A percentile compares a stretch with the other conserved stretches of the same genome.
Conservation (phyloP, 2,888 invertebrate genomes). For the Eupithecia insigniata region DNA sequence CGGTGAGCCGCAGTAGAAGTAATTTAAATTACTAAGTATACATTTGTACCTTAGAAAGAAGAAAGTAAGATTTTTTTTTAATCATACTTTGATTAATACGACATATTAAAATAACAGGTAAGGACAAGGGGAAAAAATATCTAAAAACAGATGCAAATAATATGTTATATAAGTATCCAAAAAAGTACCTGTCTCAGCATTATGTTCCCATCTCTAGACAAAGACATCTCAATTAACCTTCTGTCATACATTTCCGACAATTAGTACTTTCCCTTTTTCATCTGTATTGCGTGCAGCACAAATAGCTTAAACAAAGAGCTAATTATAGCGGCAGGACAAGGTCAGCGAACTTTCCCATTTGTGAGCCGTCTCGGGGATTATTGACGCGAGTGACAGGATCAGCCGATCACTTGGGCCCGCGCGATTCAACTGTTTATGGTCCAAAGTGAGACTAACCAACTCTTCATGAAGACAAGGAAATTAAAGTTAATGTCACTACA, state of each 20-base stretch:
- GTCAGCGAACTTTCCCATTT: conserved; percentile 66
- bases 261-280: conserved; percentile 31
- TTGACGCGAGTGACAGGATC: conserved; percentile 22
- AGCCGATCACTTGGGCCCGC: too few species aligned
- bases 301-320: conserved; percentile 51
- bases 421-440: too few species aligned
- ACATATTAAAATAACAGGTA: too few species aligned
- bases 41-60: too few species aligned
- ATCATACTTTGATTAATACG: too few species aligned
- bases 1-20: neutral
- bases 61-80: too few species aligned
- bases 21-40: too few species aligned
- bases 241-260: conserved; percentile 28
- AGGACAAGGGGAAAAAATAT: too few species aligned
- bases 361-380: conserved; percentile 24
- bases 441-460: too few species aligned
- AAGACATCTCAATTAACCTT: neutral
- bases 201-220: neutral
- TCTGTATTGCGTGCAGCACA: conserved; percentile 31
- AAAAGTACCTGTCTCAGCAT: too few species aligned
- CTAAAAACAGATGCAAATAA: too few species aligned
- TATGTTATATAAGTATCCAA: too few species aligned
- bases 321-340: conserved; percentile 64
- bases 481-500: neutral
- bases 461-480: conserved; percentile 4